phyloP scores from a whole-genome alignment of 2,797 vertebrate species.

The Monodelphis domestica region DNA sequence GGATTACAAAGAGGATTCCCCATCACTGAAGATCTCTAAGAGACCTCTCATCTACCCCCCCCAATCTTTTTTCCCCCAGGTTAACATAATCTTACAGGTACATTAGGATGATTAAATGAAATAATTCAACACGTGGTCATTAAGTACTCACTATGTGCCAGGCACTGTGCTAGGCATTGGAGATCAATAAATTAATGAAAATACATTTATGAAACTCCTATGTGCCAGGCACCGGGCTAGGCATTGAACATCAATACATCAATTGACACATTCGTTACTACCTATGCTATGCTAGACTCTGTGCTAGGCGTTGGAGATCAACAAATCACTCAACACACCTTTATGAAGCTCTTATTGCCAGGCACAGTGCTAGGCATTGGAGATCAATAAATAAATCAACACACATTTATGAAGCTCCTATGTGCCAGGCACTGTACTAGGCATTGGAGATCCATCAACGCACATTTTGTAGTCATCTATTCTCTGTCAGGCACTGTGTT shows the following conservation, averaged over 20 bases:
- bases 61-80: not conserved
- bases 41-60: not conserved
- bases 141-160: not conserved
- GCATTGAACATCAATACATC: not conserved
- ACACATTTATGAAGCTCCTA: conserved; percentile 9
- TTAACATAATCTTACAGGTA: not conserved
- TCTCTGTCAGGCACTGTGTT: not conserved
- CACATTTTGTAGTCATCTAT: not conserved
- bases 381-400: conserved; percentile 5
- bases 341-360: not conserved
- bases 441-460: not conserved
- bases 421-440: not conserved
- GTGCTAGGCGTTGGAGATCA: not conserved
- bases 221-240: not conserved
- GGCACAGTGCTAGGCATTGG: conserved; percentile 1
- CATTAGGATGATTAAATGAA: not conserved
- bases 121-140: not conserved
- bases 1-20: not conserved
- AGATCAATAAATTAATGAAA: conserved; percentile 4
- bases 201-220: conserved; percentile 10
- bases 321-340: not conserved
- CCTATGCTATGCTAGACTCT: not conserved
- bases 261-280: not conserved
- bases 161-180: not conserved
- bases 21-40: not conserved